Evolutionary conservation across 2,113 vertebrate species (phyloP), one percentile per base, ranked within the genome.

Genomic region (Myotis davidii): DNA sequence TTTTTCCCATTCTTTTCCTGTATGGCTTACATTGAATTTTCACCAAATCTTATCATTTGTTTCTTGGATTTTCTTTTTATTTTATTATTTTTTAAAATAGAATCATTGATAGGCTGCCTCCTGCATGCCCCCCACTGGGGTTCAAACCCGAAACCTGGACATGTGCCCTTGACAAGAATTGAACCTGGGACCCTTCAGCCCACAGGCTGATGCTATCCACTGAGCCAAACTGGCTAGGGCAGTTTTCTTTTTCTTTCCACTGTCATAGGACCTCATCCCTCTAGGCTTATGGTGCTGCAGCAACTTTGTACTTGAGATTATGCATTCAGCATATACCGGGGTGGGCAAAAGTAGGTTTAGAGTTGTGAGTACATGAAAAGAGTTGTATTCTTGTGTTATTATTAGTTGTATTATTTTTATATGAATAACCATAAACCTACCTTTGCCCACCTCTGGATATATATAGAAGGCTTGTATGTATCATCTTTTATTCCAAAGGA

Each of bases 1-100:
- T 82, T 45, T 45, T 70, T 82, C 8, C 25, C 5, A 5, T 29
- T 86, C 17, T 86, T 91, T 83, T 52, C 34, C 39, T 83, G 5
- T 42, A 29, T 90, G 74, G 34, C 65, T 88, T 73, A 59, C n/a
- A 13, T 32, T 85, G 50, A 65, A 25, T 83, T 81, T 96, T 95
- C 52, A 70, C 18, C 82, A 85, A 64, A 21, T 86, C 23, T 73
- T 54, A 73, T 1, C 27, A 8, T n/a, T 64, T 85, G 52, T 88
- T 88, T 72, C 45, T 73, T 39, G 29, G 39, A 16, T 77, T 73
- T 92, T 23, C 14, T 95, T 59, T 88, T 25, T 29, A 11, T 76
- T 88, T 76, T 59, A 59, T 59, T 61, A 10, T 61, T 61, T 61
- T 45, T 42, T 42, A 42, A 42, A 61, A 61, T 23, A 61, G 23